Evolutionary conservation across 2,113 vertebrate genomes (phyloP).

Genomic region (Cyprinodon variegatus): DNA sequence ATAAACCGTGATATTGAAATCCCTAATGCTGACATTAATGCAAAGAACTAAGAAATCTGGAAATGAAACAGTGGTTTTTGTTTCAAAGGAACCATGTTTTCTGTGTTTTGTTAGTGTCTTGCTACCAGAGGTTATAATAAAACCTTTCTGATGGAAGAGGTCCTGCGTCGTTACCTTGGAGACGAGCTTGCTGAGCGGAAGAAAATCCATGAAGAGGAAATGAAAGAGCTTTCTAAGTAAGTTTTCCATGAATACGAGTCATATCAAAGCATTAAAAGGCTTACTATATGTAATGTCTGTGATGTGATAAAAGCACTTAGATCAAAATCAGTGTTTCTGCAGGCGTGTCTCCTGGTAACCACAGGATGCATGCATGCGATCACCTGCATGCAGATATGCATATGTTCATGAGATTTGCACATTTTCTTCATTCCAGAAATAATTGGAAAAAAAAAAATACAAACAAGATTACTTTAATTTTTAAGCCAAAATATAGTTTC

Average conservation of each 20-base stretch:
- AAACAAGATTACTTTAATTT: not conserved
- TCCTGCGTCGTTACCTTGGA: conserved; percentile 86
- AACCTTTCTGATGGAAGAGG: conserved; percentile 88
- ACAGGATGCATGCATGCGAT: not conserved
- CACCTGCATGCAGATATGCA: too few species aligned
- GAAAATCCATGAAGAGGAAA: conserved; percentile 91
- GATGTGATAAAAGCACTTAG: not conserved
- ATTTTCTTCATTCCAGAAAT: not conserved
- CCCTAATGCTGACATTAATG: not conserved
- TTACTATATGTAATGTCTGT: not conserved
- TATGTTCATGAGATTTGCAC: not conserved
- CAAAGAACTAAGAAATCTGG: not conserved
- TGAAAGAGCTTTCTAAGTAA: conserved; percentile 92
- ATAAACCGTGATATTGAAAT: not conserved
- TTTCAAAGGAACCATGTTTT: not conserved
- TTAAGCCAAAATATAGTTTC: not conserved
- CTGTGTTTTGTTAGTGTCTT: conserved; percentile 81
- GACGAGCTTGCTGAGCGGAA: conserved; percentile 89
- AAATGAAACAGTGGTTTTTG: not conserved
- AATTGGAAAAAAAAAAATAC: not conserved
- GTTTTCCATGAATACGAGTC: conserved; percentile 31
- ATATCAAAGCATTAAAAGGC: not conserved
- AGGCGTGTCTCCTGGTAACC: not conserved
- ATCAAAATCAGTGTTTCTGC: not conserved
- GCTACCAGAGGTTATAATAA: conserved; percentile 89